Percentiles rank a stretch among this genome's conserved stretches.
Conservation (phyloP, 2,888 invertebrate species). For the Macaria notata region DNA sequence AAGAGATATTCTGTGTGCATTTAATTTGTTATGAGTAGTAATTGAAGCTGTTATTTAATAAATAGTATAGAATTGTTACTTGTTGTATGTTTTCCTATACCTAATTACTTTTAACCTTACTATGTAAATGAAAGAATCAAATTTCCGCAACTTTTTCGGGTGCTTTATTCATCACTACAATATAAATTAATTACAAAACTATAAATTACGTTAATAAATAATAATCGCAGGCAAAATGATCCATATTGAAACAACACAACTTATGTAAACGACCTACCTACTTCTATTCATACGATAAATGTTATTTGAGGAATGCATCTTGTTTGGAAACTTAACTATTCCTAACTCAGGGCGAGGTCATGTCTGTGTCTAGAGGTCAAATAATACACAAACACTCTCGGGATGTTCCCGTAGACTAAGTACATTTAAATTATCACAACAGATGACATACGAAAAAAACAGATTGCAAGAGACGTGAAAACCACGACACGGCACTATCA, state of each 20-base stretch:
- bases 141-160: slow-evolving; percentile 42
- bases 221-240: slow-evolving; percentile 63
- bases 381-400: too few species aligned
- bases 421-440: too few species aligned
- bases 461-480: too few species aligned
- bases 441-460: too few species aligned
- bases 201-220: slow-evolving; percentile 77
- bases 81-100: too few species aligned
- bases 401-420: too few species aligned
- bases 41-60: slow-evolving; percentile 30
- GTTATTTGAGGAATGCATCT: slow-evolving; percentile 34
- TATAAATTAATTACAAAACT: slow-evolving; percentile 76
- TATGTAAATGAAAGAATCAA: slow-evolving; percentile 2
- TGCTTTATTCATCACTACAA: slow-evolving; percentile 68
- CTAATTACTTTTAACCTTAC: too few species aligned
- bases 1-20: slow-evolving; percentile 32
- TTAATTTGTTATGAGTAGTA: slow-evolving; percentile 36
- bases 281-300: slow-evolving; percentile 25
- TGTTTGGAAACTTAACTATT: slow-evolving; percentile 27
- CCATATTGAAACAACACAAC: slow-evolving; percentile 17
- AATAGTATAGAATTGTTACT: slow-evolving; percentile 16
- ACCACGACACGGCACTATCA: too few species aligned
- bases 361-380: too few species aligned
- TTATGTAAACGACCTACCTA: slow-evolving; percentile 1
- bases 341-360: too few species aligned